phyloP scores from a whole-genome alignment of 1,140 invertebrate genomes.

The Neocloeon triangulifer region DNA sequence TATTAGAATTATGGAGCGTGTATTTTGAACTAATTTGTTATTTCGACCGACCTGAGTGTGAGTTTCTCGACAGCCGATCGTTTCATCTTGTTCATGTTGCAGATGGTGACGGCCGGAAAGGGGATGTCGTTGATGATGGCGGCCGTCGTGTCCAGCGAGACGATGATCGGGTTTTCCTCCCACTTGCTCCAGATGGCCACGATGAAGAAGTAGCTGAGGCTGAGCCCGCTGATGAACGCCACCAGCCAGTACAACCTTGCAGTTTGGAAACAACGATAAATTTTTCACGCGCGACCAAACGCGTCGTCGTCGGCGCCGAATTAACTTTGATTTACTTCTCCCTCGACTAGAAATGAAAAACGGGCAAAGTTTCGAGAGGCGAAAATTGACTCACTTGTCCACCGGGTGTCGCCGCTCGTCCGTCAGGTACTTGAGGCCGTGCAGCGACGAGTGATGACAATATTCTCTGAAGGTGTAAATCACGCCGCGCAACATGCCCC shows the following conservation, averaged over 20 bases:
- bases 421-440: conserved; percentile 53
- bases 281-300: no score
- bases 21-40: no score
- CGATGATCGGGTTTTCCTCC: conserved; percentile 43
- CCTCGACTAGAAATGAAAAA: no score
- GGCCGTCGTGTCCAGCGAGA: conserved; percentile 37
- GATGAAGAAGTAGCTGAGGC: conserved; percentile 22
- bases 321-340: no score
- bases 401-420: conserved; percentile 34
- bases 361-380: no score
- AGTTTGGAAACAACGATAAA: not conserved
- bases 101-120: conserved; percentile 58
- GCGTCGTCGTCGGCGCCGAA: no score
- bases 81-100: conserved; percentile 53
- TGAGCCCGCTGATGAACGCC: conserved; percentile 22
- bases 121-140: conserved; percentile 37
- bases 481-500: not conserved
- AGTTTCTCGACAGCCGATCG: conserved; percentile 27
- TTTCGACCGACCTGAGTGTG: not conserved
- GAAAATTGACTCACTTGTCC: conserved; percentile 31
- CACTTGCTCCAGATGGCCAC: conserved; percentile 37
- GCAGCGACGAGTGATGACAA: conserved; percentile 36
- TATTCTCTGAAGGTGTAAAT: conserved; percentile 18
- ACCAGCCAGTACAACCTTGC: conserved; percentile 25
- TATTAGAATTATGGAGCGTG: no score